These are phyloP conservation scores for Sebastiscus tertius DNA, from an alignment of 2,797 vertebrate species.

Conservation along the genomic window DNA sequence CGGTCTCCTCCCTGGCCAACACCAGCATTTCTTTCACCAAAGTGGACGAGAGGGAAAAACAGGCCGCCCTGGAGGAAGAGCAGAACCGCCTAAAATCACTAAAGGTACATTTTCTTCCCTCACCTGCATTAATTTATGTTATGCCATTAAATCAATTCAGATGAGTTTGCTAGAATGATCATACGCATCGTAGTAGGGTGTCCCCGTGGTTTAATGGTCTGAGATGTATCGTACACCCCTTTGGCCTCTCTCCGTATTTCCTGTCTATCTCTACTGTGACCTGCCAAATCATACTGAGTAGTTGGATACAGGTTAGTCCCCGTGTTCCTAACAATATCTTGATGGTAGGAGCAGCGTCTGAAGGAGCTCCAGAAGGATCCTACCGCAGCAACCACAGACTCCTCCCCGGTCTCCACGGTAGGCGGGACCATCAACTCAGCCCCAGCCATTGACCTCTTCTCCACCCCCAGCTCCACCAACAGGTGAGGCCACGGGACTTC, in stretches of 20 bases:
- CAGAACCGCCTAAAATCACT: slow-evolving; percentile 93
- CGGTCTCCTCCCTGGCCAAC: slow-evolving; percentile 94
- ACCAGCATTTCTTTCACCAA: slow-evolving; percentile 95
- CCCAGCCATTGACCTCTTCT: slow-evolving; percentile 93
- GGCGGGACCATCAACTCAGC: slow-evolving; percentile 87
- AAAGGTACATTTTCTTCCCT: slow-evolving; percentile 81
- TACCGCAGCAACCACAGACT: slow-evolving; percentile 86
- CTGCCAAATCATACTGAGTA: neutral
- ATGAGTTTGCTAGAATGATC: too few relatives aligned
- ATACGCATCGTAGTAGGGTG: too few relatives aligned
- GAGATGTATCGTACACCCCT: too few relatives aligned
- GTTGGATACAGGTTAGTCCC: neutral
- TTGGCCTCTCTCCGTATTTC: fast-evolving
- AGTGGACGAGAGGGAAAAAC: slow-evolving; percentile 97
- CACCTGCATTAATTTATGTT: too few relatives aligned
- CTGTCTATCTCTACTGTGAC: neutral
- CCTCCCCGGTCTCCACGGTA: slow-evolving; percentile 88
- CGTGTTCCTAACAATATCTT: neutral
- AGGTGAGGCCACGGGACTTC: slow-evolving; percentile 74
- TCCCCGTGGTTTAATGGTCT: too few relatives aligned
- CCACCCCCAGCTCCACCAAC: slow-evolving; percentile 91
- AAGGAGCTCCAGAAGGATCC: slow-evolving; percentile 96
- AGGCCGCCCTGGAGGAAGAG: slow-evolving; percentile 94
- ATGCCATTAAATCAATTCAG: too few relatives aligned
- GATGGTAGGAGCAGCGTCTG: slow-evolving; percentile 89